phyloP scores from a whole-genome alignment of 2,797 vertebrate genomes.

The Sylvilagus floridanus region DNA sequence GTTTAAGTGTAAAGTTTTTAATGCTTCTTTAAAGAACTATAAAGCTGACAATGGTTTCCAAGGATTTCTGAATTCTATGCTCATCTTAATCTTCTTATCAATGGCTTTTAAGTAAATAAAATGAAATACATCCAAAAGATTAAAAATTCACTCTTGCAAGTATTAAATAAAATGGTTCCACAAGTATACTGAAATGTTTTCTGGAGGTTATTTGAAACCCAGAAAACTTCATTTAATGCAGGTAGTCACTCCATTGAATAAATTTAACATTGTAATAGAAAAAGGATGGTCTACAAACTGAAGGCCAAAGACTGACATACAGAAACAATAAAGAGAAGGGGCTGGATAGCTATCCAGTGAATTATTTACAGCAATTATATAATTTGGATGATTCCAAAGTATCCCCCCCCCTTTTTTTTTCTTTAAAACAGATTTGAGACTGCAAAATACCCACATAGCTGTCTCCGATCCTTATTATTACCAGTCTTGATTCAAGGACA shows the following conservation, averaged over 20 bases:
- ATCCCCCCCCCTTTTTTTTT: not conserved
- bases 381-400: conserved; percentile 52
- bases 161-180: conserved; percentile 58
- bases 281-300: conserved; percentile 36
- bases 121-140: conserved; percentile 65
- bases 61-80: conserved; percentile 71
- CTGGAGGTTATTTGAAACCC: not conserved
- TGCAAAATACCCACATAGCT: conserved; percentile 50
- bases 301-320: not conserved
- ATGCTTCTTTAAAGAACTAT: conserved; percentile 74
- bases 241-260: conserved; percentile 49
- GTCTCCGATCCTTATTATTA: not conserved
- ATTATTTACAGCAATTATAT: conserved; percentile 4
- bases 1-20: conserved; percentile 82
- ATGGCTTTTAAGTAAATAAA: conserved; percentile 73
- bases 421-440: not conserved
- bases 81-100: conserved; percentile 62
- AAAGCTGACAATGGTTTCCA: conserved; percentile 65
- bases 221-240: conserved; percentile 63
- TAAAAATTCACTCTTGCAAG: conserved; percentile 67
- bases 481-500: conserved; percentile 45
- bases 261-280: conserved; percentile 41
- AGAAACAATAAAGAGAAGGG: conserved; percentile 29
- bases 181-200: conserved; percentile 12
- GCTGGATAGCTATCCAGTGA: not conserved